Conservation (phyloP, 2,797 vertebrate genomes). For the Phrynocephalus forsythii region DNA sequence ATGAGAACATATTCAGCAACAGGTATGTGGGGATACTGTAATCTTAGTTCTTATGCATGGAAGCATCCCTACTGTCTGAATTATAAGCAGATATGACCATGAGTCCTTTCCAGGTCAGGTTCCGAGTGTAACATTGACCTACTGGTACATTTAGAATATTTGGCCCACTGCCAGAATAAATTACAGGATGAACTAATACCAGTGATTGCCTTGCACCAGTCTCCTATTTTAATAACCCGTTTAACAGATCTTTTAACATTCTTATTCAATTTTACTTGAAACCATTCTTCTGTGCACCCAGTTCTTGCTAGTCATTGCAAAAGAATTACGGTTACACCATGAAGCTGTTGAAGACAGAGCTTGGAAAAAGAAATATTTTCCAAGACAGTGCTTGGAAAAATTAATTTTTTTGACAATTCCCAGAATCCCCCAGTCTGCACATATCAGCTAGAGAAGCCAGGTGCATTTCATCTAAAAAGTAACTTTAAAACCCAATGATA, state of each 20-base stretch:
- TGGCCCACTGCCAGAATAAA: background rate
- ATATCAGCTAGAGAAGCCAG: no score
- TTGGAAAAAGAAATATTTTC: no score
- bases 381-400: no score
- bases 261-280: background rate
- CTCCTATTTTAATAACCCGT: background rate
- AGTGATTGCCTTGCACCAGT: background rate
- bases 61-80: background rate
- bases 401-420: no score
- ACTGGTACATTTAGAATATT: constrained; percentile 2
- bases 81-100: fast-evolving
- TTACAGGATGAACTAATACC: background rate
- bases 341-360: no score
- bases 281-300: background rate
- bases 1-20: background rate
- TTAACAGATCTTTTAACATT: no score
- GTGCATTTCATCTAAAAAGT: background rate
- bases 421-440: no score
- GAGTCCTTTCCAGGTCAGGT: fast-evolving
- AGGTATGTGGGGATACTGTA: no score
- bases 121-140: background rate
- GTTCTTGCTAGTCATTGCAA: background rate
- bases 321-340: background rate
- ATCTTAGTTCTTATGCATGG: no score
- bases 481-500: background rate